phyloP scores from a whole-genome alignment of 2,113 vertebrate species.

The Sinocyclocheilus grahami region DNA sequence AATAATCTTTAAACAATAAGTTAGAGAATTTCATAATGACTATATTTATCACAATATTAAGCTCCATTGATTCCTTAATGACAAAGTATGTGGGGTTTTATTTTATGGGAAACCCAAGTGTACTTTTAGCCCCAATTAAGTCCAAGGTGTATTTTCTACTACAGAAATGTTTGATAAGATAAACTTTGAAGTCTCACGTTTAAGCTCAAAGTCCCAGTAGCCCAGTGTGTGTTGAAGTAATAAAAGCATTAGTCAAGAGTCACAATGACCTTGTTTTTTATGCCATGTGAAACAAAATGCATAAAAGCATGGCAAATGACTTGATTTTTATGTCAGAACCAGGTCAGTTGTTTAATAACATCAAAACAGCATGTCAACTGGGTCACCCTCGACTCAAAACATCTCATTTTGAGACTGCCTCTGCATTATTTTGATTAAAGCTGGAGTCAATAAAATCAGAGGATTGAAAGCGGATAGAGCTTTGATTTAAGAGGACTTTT shows the following conservation, averaged over 20 bases:
- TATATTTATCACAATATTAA: not conserved
- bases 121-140: not conserved
- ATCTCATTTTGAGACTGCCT: not conserved
- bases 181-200: not conserved
- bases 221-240: not conserved
- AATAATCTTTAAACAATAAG: not conserved
- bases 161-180: not conserved
- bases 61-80: too few relatives aligned
- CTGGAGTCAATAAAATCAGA: not conserved
- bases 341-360: not conserved
- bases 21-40: not conserved
- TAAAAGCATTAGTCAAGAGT: not conserved
- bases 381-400: not conserved
- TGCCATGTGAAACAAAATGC: not conserved
- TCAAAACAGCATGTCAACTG: not conserved
- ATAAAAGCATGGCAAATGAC: not conserved
- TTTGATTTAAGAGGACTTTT: not conserved
- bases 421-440: not conserved
- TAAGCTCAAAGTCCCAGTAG: not conserved
- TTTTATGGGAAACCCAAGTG: not conserved
- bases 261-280: slow-evolving; percentile 6
- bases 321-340: not conserved
- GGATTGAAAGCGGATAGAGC: not conserved
- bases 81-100: not conserved
- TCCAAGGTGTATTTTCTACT: not conserved